phyloP scores from a whole-genome alignment of 2,113 vertebrate genomes.

The Rhineura floridana region DNA sequence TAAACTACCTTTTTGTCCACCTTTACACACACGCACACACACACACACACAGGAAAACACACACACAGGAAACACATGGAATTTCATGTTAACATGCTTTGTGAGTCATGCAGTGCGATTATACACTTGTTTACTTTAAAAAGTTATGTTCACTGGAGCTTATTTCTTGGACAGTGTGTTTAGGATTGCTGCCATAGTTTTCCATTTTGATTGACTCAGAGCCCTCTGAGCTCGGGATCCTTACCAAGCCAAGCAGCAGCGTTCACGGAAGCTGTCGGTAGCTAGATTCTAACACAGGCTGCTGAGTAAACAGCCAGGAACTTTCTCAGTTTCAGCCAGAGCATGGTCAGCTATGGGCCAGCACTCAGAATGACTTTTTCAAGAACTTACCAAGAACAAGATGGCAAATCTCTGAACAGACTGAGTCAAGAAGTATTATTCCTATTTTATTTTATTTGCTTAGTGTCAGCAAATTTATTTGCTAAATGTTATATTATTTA shows the following conservation, averaged over 20 bases:
- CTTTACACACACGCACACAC: background rate
- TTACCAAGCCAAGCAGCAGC: constrained; percentile 1
- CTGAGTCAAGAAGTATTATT: background rate
- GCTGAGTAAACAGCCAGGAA: background rate
- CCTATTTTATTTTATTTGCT: background rate
- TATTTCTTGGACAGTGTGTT: background rate
- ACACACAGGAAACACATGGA: too few species aligned
- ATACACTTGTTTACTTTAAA: too few species aligned
- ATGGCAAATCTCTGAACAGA: background rate
- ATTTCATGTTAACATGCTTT: too few species aligned
- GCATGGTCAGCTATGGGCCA: background rate
- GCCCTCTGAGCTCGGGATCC: background rate
- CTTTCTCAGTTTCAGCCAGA: background rate
- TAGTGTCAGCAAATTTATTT: background rate
- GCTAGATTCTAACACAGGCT: background rate
- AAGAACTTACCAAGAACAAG: background rate
- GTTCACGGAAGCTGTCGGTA: background rate
- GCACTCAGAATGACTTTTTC: background rate
- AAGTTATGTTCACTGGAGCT: background rate
- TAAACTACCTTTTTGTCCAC: too few species aligned
- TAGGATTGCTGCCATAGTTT: background rate
- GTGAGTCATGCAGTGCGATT: too few species aligned
- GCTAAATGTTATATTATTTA: background rate
- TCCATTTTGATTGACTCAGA: constrained; percentile 25
- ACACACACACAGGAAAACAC: too few species aligned